Conservation (phyloP, 2,113 vertebrate species). For the Macrotis lagotis region DNA sequence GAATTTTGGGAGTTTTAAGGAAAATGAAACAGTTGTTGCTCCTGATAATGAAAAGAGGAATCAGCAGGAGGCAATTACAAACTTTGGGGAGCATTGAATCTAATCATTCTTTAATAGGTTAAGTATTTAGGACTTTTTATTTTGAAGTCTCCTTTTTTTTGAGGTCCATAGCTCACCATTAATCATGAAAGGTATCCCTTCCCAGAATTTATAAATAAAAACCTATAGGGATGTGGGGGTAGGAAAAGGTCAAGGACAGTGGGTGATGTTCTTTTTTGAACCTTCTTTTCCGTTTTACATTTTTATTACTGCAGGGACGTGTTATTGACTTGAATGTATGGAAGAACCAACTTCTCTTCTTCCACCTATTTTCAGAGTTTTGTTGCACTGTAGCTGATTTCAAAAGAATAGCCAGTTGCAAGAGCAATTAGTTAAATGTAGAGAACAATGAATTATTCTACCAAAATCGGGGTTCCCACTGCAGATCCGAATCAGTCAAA, state of each 20-base stretch:
- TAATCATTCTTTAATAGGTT: neutral
- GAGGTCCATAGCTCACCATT: constrained; percentile 39
- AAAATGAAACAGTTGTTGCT: constrained; percentile 40
- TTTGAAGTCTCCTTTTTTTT: constrained; percentile 1
- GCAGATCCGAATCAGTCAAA: constrained; percentile 17
- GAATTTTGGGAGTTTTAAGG: constrained; percentile 28
- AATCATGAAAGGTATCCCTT: constrained; percentile 44
- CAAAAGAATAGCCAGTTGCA: constrained; percentile 25
- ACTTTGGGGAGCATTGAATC: neutral
- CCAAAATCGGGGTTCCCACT: constrained; percentile 45
- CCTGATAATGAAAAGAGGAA: neutral
- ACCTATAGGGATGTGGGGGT: neutral
- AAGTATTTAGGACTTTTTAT: constrained; percentile 18
- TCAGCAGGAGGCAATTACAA: neutral
- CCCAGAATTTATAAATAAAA: constrained; percentile 26
- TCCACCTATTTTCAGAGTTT: neutral
- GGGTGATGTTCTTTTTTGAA: neutral
- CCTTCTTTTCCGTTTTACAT: neutral
- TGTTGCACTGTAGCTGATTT: neutral
- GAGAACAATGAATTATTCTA: constrained; percentile 23
- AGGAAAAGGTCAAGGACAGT: neutral
- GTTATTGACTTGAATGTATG: neutral
- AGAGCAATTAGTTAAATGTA: constrained; percentile 42
- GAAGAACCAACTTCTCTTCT: neutral
- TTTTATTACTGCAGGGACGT: constrained; percentile 27